Evolutionary conservation across 1,140 invertebrate genomes (phyloP).

Genomic region (Eciton burchellii): DNA sequence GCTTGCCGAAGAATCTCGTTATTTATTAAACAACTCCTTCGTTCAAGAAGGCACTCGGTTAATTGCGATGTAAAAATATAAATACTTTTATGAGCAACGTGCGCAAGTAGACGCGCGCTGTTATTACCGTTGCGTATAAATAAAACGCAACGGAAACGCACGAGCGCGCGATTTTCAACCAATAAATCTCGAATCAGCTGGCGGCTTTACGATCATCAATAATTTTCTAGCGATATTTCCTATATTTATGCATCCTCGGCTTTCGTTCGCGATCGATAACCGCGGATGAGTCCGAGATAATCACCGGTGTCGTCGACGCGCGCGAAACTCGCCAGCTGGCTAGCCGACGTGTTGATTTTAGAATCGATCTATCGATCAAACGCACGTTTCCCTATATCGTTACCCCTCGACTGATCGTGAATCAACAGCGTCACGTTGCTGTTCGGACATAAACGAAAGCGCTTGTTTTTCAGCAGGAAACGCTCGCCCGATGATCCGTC

Average conservation of each 20-base stretch:
- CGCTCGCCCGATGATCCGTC: background rate
- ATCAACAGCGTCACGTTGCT: constrained; percentile 42
- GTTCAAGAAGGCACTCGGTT: background rate
- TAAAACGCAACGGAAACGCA: background rate
- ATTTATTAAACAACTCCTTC: background rate
- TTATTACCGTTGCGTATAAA: no score
- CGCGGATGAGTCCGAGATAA: constrained; percentile 26
- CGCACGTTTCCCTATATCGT: constrained; percentile 7
- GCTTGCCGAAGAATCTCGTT: background rate
- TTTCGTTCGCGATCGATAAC: constrained; percentile 26
- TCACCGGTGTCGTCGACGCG: background rate
- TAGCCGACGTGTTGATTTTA: constrained; percentile 49
- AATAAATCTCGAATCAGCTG: constrained; percentile 64
- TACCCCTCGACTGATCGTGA: constrained; percentile 21
- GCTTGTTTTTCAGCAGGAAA: background rate
- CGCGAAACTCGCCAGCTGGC: constrained; percentile 7
- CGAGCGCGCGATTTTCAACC: background rate
- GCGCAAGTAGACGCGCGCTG: no score
- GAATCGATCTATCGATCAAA: constrained; percentile 60
- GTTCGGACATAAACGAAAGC: background rate
- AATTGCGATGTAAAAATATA: no score
- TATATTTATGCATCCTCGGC: constrained; percentile 8
- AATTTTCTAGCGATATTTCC: constrained; percentile 53
- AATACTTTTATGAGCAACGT: no score
- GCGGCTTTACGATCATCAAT: constrained; percentile 52